These are phyloP conservation scores for Circaetus cinerascens DNA, from an alignment of 2,113 vertebrate species.

Conservation along the genomic window DNA sequence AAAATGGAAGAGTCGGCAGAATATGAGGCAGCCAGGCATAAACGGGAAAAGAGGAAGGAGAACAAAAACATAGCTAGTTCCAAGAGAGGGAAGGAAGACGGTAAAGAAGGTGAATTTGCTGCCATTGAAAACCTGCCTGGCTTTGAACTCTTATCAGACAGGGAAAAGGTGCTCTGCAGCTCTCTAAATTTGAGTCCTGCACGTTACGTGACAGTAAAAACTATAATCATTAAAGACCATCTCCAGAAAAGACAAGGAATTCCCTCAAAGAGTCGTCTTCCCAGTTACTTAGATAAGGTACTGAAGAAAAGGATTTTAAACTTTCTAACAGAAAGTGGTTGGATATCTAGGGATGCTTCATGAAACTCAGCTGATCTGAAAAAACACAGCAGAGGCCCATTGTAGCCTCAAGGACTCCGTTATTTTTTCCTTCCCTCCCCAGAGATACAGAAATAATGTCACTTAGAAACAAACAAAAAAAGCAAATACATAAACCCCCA, in stretches of 20 bases:
- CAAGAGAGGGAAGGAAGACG: constrained; percentile 87
- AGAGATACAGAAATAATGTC: constrained; percentile 7
- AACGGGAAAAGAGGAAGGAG: constrained; percentile 94
- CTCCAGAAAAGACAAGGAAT: constrained; percentile 95
- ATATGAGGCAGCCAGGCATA: constrained; percentile 93
- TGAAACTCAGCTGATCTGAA: constrained; percentile 64
- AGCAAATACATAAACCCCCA: background rate
- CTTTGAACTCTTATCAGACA: constrained; percentile 92
- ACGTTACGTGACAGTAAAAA: constrained; percentile 95
- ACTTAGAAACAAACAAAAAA: background rate
- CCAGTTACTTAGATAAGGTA: constrained; percentile 94
- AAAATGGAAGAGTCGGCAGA: constrained; percentile 92
- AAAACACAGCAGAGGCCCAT: background rate
- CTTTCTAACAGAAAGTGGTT: constrained; percentile 96
- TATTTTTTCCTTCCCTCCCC: constrained; percentile 4
- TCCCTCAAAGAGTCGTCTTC: constrained; percentile 93
- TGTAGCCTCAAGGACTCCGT: background rate
- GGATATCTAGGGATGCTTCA: constrained; percentile 92
- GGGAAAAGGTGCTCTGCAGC: constrained; percentile 94
- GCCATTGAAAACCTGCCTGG: constrained; percentile 92
- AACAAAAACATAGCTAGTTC: constrained; percentile 83
- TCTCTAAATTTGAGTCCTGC: constrained; percentile 90
- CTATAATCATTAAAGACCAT: constrained; percentile 97
- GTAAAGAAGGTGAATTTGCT: constrained; percentile 88
- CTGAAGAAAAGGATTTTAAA: constrained; percentile 94